Conservation (phyloP, 2,888 invertebrate genomes). For the Phyllotreta striolata region DNA sequence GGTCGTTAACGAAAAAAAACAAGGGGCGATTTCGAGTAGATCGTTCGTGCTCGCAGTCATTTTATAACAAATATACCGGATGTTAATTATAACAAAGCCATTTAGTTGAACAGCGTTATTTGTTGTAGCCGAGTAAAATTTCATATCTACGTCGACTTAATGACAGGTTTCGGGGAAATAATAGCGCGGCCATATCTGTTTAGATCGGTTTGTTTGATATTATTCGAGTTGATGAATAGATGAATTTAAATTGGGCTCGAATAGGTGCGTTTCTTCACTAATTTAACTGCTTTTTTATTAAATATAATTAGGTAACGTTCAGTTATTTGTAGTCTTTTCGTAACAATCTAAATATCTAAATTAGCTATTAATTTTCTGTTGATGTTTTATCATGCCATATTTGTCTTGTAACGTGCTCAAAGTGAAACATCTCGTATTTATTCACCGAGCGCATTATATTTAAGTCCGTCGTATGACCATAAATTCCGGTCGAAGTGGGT, state of each 20-base stretch:
- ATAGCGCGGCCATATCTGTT: constrained; percentile 14
- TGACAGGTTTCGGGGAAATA: constrained; percentile 19
- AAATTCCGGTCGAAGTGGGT: constrained; percentile 10
- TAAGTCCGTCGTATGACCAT: neutral
- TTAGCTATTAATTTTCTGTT: no score
- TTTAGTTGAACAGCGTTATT: constrained; percentile 21
- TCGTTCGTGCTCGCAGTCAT: constrained; percentile 17
- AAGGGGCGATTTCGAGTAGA: constrained; percentile 3
- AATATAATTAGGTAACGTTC: no score
- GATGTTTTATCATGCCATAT: no score
- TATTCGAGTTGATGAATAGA: constrained; percentile 8
- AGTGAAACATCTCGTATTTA: no score
- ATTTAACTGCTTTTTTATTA: no score
- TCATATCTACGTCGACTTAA: constrained; percentile 8
- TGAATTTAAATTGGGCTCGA: constrained; percentile 18
- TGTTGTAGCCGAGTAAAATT: constrained; percentile 12
- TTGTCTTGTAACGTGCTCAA: no score
- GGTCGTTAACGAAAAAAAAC: constrained; percentile 2
- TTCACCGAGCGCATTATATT: no score
- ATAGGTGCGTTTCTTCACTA: neutral
- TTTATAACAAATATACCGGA: constrained; percentile 20
- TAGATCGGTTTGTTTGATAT: constrained; percentile 5
- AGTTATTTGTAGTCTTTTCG: no score
- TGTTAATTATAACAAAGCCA: constrained; percentile 25
- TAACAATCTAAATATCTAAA: no score